Evolutionary conservation across 2,113 vertebrate species (phyloP), one percentile per base, ranked within the genome.

Genomic region (Nanorana parkeri): DNA sequence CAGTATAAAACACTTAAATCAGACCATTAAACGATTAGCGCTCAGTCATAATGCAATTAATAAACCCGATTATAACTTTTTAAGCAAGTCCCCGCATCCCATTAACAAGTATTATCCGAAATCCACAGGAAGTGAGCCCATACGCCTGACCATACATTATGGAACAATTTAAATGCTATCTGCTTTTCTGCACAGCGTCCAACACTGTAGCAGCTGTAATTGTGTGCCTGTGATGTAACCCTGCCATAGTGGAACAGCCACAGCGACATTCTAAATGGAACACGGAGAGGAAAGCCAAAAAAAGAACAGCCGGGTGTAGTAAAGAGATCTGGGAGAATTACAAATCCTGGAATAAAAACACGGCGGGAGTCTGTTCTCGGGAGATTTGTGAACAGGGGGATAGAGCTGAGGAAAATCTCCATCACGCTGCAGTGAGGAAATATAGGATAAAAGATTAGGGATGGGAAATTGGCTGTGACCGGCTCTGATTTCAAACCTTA

Each of bases 311-410:
- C 71, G 32, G 32, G 41, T 82, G 36, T 56, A 75, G 71, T 75
- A 76, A 83, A 76, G 72, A 65, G 80, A 83, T 76, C 80, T 75
- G 32, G 80, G 80, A 83, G 72, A 83, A 83, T 83, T 83, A 83
- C 80, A 83, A 76, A 83, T 83, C 80, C 54, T 26, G 72, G 80
- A 83, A 83, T 75, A 83, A 83, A 68, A 76, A 76, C 80, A 58
- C 80, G 26, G 72, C 80, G 51, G 80, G 80, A 68, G 80, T 68
- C 72, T 76, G 51, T 66, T 83, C 80, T 83, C 80, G 28, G 72
- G 80, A 68, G 80, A 83, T 83, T 76, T 83, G 80, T 76, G 80
- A 83, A 83, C 80, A 83, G 80, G 80, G 68, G 71, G 71, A 75
- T 83, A 60, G 71, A 83, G 72, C 63, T 5, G 29, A 56, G n/a